Percentiles rank a stretch among this genome's conserved stretches.
These are phyloP conservation scores for Stylophora pistillata DNA, from an alignment of 64 coral and sea anemone genomes.

Conservation along the genomic window DNA sequence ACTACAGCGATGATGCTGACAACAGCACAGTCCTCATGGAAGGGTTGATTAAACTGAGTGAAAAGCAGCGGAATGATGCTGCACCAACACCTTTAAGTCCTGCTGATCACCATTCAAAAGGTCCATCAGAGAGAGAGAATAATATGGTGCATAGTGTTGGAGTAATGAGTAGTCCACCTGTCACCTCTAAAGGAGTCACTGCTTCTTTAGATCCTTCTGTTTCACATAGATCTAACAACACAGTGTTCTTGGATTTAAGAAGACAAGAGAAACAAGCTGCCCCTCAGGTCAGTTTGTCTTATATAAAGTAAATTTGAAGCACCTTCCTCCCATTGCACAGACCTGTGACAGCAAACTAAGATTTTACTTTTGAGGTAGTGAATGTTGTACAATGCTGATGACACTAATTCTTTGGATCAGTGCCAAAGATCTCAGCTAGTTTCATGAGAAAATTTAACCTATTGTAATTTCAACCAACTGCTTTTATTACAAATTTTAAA, in stretches of 20 bases:
- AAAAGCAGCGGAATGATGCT: slow-evolving; percentile 51
- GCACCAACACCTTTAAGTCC: background rate
- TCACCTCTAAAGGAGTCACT: background rate
- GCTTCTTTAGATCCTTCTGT: background rate
- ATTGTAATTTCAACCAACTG: no score
- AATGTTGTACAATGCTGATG: no score
- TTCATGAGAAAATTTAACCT: no score
- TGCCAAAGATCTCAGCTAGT: no score
- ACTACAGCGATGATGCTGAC: slow-evolving; percentile 1
- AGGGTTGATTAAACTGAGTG: slow-evolving; percentile 47
- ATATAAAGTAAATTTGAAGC: no score
- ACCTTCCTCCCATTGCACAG: no score
- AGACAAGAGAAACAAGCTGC: background rate
- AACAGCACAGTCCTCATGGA: slow-evolving; percentile 29
- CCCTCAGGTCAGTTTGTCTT: background rate
- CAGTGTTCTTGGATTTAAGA: slow-evolving; percentile 41
- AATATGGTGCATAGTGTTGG: background rate
- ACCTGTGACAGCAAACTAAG: no score
- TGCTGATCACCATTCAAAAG: background rate
- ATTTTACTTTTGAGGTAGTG: no score
- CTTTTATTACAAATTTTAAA: no score
- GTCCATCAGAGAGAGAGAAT: background rate
- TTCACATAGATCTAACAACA: background rate
- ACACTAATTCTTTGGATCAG: no score
- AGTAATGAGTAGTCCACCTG: slow-evolving; percentile 15